Evolutionary conservation across 2,113 vertebrate species (phyloP).

Genomic region (Platichthys stellatus): DNA sequence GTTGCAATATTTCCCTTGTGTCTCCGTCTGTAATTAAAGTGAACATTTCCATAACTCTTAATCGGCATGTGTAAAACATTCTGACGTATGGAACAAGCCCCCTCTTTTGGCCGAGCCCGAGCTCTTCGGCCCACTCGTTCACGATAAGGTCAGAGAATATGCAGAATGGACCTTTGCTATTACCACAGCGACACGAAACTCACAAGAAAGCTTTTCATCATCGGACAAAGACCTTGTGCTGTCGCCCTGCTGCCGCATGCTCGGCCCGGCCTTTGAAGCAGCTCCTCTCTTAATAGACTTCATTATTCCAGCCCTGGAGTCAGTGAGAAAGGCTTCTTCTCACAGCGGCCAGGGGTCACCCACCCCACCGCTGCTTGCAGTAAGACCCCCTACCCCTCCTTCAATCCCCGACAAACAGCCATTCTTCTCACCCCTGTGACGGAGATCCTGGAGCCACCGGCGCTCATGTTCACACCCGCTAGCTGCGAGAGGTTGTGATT

Average conservation of each 20-base stretch:
- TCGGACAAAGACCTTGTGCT: conserved; percentile 74
- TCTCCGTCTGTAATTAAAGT: conserved; percentile 41
- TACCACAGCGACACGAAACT: conserved; percentile 55
- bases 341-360: conserved; percentile 69
- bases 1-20: conserved; percentile 34
- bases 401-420: conserved; percentile 71
- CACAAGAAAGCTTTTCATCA: conserved; percentile 77
- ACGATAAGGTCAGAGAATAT: conserved; percentile 65
- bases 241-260: conserved; percentile 64
- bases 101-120: conserved; percentile 34
- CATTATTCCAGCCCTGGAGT: conserved; percentile 73
- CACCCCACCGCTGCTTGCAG: conserved; percentile 56
- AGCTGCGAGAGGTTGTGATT: conserved; percentile 63
- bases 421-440: conserved; percentile 76
- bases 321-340: conserved; percentile 74
- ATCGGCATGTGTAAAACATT: conserved; percentile 41
- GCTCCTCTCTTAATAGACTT: conserved; percentile 74
- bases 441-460: conserved; percentile 76
- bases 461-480: conserved; percentile 56
- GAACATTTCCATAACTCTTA: conserved; percentile 33
- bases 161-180: conserved; percentile 67
- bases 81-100: conserved; percentile 43
- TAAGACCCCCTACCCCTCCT: conserved; percentile 10
- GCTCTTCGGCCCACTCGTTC: conserved; percentile 44
- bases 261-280: conserved; percentile 74